Evolutionary conservation across 2,113 vertebrate species (phyloP).

Genomic region (Sorex araneus): DNA sequence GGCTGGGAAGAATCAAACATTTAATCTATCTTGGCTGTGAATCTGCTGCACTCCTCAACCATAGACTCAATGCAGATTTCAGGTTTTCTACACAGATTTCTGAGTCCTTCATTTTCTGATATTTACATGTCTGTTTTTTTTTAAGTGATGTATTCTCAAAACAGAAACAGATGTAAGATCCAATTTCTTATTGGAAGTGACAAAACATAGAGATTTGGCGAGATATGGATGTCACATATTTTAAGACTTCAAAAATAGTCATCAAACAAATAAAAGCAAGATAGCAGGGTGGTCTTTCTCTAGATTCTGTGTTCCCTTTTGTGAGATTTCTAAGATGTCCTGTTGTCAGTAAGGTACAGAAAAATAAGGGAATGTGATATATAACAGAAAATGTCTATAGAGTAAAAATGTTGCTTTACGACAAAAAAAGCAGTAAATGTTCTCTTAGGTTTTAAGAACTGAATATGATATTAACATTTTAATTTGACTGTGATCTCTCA

Average conservation of each 20-base stretch:
- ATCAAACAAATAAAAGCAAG: conserved; percentile 62
- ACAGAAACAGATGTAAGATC: conserved; percentile 78
- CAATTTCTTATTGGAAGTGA: conserved; percentile 79
- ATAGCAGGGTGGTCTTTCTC: conserved; percentile 44
- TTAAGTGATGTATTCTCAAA: conserved; percentile 65
- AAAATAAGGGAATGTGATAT: conserved; percentile 19
- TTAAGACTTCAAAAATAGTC: conserved; percentile 72
- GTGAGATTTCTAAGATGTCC: background rate
- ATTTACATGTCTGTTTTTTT: conserved; percentile 60
- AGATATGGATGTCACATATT: conserved; percentile 68
- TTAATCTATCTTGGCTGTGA: background rate
- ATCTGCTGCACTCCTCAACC: rapidly evolving
- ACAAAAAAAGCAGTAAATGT: background rate
- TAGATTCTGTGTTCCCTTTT: conserved; percentile 35
- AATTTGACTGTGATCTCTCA: background rate
- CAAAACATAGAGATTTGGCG: conserved; percentile 77
- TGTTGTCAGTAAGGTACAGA: conserved; percentile 12
- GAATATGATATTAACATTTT: conserved; percentile 50
- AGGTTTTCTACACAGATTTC: conserved; percentile 45
- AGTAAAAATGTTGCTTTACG: conserved; percentile 22
- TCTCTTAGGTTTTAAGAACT: conserved; percentile 41
- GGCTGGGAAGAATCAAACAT: background rate
- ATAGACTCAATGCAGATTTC: background rate
- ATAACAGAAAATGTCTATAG: background rate
- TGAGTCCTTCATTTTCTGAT: background rate